phyloP scores from a whole-genome alignment of 2,113 vertebrate genomes.

The Cercopithecus mona region DNA sequence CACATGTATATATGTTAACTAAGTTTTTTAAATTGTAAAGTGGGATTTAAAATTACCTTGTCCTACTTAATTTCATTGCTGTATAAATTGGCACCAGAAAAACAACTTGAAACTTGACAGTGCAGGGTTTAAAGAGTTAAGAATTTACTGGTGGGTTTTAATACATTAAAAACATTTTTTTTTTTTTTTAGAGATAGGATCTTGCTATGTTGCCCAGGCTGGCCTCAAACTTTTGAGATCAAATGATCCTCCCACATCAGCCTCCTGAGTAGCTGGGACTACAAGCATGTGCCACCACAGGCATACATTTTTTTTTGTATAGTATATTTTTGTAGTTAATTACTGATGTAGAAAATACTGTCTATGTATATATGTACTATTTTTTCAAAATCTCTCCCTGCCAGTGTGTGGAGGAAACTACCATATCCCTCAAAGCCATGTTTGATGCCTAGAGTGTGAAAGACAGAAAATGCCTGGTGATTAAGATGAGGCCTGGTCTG shows the following conservation, averaged over 20 bases:
- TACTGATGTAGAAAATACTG: neutral
- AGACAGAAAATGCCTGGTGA: neutral
- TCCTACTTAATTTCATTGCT: slow-evolving; percentile 9
- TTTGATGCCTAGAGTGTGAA: neutral
- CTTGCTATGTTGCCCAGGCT: neutral
- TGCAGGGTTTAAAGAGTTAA: neutral
- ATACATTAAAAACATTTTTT: neutral
- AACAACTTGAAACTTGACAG: neutral
- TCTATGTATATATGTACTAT: neutral
- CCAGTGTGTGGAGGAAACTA: neutral
- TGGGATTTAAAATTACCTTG: neutral
- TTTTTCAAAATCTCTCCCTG: neutral
- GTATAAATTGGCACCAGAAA: neutral
- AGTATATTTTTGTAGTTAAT: neutral
- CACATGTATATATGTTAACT: neutral
- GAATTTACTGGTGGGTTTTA: neutral
- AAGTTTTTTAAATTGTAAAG: neutral
- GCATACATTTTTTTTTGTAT: slow-evolving; percentile 4
- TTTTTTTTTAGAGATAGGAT: neutral
- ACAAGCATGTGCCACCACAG: neutral
- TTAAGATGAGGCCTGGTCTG: neutral
- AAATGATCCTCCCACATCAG: neutral
- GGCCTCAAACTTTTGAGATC: neutral
- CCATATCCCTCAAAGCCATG: neutral
- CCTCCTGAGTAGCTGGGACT: neutral